Evolutionary conservation across 2,797 vertebrate species (phyloP).

Genomic region (Sebastes matsubarae): DNA sequence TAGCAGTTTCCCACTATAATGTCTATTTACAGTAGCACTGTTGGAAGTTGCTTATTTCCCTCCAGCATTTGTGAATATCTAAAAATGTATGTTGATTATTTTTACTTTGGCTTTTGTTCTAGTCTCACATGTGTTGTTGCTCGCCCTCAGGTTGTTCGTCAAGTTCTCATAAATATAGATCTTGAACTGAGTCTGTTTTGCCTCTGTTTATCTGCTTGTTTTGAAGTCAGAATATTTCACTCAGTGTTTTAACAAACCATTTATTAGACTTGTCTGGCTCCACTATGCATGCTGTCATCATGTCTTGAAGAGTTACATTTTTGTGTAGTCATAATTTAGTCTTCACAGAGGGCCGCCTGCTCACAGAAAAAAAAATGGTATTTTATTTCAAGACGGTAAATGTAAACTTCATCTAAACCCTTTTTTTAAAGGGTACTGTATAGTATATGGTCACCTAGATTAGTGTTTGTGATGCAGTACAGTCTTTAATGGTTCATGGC

Average conservation of each 20-base stretch:
- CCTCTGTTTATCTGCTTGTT: neutral
- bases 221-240: neutral
- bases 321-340: neutral
- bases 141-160: slow-evolving; percentile 14
- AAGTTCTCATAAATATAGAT: slow-evolving; percentile 44
- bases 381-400: neutral
- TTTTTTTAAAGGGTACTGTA: too few relatives aligned
- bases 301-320: neutral
- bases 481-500: neutral
- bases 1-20: neutral
- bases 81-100: neutral
- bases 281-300: neutral
- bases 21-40: neutral
- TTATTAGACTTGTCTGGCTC: neutral
- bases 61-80: slow-evolving; percentile 22
- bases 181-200: neutral
- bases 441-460: neutral
- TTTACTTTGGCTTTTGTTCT: neutral
- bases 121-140: neutral
- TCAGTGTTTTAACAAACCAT: neutral
- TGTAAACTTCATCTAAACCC: too few relatives aligned
- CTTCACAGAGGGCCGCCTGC: neutral
- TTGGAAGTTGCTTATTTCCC: neutral
- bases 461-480: neutral
- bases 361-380: neutral